Percentiles rank a stretch among this genome's conserved stretches.
These are phyloP conservation scores for Gobius niger DNA, from an alignment of 2,113 vertebrate genomes.

Conservation along the genomic window DNA sequence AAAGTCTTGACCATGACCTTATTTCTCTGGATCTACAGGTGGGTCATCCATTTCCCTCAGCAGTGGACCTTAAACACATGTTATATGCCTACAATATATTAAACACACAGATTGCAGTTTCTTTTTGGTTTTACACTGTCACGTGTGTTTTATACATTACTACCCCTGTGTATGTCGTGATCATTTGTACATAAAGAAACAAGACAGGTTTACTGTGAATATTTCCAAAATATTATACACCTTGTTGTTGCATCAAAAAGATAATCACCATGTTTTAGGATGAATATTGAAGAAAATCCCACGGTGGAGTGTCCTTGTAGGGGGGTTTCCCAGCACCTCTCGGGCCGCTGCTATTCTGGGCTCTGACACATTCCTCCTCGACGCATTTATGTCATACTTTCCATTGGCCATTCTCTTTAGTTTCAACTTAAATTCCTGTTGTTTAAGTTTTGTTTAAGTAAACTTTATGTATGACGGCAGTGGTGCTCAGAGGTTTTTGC, in stretches of 20 bases:
- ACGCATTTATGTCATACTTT: slow-evolving; percentile 63
- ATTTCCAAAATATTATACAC: background rate
- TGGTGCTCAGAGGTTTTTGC: no score
- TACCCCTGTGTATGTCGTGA: background rate
- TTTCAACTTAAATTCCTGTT: background rate
- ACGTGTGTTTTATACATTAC: background rate
- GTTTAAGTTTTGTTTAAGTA: background rate
- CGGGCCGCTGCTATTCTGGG: slow-evolving; percentile 74
- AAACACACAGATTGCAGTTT: background rate
- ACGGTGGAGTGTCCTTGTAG: slow-evolving; percentile 54
- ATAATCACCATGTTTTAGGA: background rate
- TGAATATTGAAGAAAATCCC: background rate
- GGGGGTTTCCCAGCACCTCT: slow-evolving; percentile 71
- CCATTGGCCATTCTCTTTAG: slow-evolving; percentile 53
- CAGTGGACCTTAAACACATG: no score
- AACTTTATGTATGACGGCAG: no score
- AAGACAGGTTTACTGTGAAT: slow-evolving; percentile 3
- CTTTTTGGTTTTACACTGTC: background rate
- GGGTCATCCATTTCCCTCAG: no score
- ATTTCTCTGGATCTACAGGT: no score
- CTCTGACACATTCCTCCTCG: slow-evolving; percentile 69
- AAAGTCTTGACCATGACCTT: no score
- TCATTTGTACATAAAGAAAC: background rate
- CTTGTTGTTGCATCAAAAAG: no score
- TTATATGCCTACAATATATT: no score